Evolutionary conservation across 2,888 invertebrate genomes (phyloP), one percentile per base, ranked within the genome.

Genomic region (Eulithis testata): DNA sequence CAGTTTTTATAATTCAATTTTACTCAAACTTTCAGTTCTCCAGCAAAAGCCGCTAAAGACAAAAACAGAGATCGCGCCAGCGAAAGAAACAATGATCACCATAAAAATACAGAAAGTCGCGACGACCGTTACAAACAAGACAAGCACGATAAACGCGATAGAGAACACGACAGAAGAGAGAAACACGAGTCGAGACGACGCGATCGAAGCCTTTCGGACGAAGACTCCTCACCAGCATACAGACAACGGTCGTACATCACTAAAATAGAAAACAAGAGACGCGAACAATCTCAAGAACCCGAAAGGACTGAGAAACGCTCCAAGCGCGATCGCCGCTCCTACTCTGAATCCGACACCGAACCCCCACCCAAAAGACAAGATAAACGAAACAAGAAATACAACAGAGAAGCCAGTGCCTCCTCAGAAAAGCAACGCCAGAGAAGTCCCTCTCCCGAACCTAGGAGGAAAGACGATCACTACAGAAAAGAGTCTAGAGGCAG

Each of bases 51-150:
- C 66, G 75, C 68, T 12, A 91, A 88, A 78, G 87, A 88, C 40
- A 89, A 79, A 69, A 78, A 79, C 65, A 77, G 86, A 75, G 80
- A 93, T 74, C 80, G 90, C 77, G 64, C 87, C 74, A 72, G 81
- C 75, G 89, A 87, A 40, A 87, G 87, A 70, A 76, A 88, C 74
- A 76, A 89, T 81, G 78, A 91, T 74, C 65, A 83, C 11, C 75
- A 78, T 70, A 92, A 88, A 73, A 93, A 88, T 60, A 87, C 88
- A 51, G 91, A 93, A 63, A 91, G 88, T 50, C 92, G 88, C 72
- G 93, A 92, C 65, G 93, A 91, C 37, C 84, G 84, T 66, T 90
- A 84, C 27, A 76, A 75, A 63, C 43, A 65, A 31, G 70, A 73
- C 62, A 92, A 88, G 74, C 87, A 91, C 72, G 94, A 93, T 65